These are phyloP conservation scores for Sphaerodactylus townsendi DNA, from an alignment of 2,113 vertebrate genomes.

Conservation along the genomic window DNA sequence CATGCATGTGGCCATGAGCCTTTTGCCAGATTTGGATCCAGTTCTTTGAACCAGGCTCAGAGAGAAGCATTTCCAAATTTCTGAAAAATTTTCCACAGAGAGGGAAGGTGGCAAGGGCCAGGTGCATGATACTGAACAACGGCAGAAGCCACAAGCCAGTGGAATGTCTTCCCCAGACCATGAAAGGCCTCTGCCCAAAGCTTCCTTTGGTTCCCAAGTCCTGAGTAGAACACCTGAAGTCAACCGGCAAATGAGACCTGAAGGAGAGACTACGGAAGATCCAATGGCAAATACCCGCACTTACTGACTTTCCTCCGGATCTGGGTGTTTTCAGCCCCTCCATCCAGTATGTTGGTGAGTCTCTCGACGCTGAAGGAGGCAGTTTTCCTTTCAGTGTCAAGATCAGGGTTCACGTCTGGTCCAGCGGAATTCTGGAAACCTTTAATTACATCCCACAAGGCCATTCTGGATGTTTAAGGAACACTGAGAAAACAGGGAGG, in stretches of 20 bases:
- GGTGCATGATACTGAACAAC: neutral
- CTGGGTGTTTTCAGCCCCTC: constrained; percentile 44
- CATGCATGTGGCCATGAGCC: neutral
- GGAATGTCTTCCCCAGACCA: neutral
- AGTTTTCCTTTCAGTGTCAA: constrained; percentile 59
- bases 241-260: neutral
- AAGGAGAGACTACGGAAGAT: neutral
- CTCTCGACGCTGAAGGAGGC: constrained; percentile 70
- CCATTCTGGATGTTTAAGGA: constrained; percentile 39
- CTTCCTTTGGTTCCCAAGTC: neutral
- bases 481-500: neutral
- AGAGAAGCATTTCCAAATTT: neutral
- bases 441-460: constrained; percentile 39
- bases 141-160: neutral
- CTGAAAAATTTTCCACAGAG: neutral
- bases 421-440: neutral
- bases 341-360: constrained; percentile 69
- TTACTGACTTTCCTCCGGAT: constrained; percentile 73
- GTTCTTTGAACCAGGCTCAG: neutral
- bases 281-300: neutral
- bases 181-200: neutral
- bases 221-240: neutral
- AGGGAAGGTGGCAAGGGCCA: neutral
- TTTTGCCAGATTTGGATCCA: neutral
- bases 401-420: constrained; percentile 66